Evolutionary conservation across 2,797 vertebrate species (phyloP), one percentile per base, ranked within the genome.

Genomic region (Rhodeus uyekii): DNA sequence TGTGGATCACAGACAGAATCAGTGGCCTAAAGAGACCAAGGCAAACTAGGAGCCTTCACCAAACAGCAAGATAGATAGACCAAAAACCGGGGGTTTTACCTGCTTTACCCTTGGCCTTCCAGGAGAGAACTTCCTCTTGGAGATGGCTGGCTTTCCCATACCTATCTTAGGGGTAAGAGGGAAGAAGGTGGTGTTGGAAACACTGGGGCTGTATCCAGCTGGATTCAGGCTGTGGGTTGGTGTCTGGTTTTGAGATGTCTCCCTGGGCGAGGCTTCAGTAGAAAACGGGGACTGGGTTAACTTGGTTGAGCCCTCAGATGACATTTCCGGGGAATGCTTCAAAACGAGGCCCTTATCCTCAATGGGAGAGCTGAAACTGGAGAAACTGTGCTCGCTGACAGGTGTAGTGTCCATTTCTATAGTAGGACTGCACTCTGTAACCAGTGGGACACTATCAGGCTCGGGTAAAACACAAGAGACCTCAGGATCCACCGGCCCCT

Each of bases 61-160:
- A 58, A 75, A 63, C 24, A 63, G 27, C 8, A 67, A 27, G 53
- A 58, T 55, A 81, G 16, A 81, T 50, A 10, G 24, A 18, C 9
- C 34, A 61, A 68, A 72, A 69, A 50, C 27, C 14, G 18, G 61
- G 60, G 14, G 34, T 48, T 83, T 84, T 91, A 99, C 98, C 97
- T 98, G 97, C 93, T 95, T 97, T 67, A 96, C 95, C 63, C 97
- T 91, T 39, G 96, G 96, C 88, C 97, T 95, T 46, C 97, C 97
- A 0, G 98, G 97, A 73, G 98, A 99, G 89, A 99, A 99, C 85
- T 98, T 99, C 91, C 98, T 96, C 91, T 99, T 99, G 80, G 97
- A 95, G 91, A 99, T 99, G 90, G 98, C 97, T 0, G 98, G 98
- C 83, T 99, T 99, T 3, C 98, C 98, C 98, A 99, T 99, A 65